Conservation (phyloP, 2,113 vertebrate species). For the Kryptolebias marmoratus region DNA sequence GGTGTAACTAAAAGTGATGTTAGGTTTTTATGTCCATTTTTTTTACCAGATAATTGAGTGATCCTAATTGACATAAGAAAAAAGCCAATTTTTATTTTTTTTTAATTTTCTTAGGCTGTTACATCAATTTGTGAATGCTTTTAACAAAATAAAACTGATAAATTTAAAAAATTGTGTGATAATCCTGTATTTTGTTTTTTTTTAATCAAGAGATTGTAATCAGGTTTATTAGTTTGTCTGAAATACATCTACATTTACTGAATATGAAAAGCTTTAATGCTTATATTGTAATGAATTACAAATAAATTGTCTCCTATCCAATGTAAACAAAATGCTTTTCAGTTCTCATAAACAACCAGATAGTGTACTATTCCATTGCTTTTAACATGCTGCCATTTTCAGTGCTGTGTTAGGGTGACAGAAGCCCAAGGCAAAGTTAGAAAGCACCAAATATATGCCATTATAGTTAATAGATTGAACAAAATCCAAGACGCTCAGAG, state of each 20-base stretch:
- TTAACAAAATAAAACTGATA: too few species aligned
- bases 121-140: too few species aligned
- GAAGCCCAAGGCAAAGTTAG: conserved; percentile 80
- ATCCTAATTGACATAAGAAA: too few species aligned
- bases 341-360: conserved; percentile 61
- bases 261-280: conserved; percentile 35
- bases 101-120: too few species aligned
- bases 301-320: conserved; percentile 64
- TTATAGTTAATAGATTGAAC: conserved; percentile 79
- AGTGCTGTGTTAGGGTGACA: conserved; percentile 69
- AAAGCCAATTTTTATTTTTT: too few species aligned
- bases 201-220: background rate
- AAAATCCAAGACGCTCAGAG: conserved; percentile 76
- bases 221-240: conserved; percentile 31
- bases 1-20: too few species aligned
- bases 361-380: conserved; percentile 49
- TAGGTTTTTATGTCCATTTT: too few species aligned
- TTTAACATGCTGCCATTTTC: conserved; percentile 74
- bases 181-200: background rate
- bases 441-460: conserved; percentile 79
- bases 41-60: too few species aligned
- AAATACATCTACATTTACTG: conserved; percentile 31
- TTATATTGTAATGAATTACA: conserved; percentile 49
- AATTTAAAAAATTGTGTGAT: too few species aligned
- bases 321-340: conserved; percentile 76